A percentile compares a stretch with the other conserved stretches of the same genome.
phyloP scores from a whole-genome alignment of 2,113 vertebrate genomes.

The Athene cunicularia region DNA sequence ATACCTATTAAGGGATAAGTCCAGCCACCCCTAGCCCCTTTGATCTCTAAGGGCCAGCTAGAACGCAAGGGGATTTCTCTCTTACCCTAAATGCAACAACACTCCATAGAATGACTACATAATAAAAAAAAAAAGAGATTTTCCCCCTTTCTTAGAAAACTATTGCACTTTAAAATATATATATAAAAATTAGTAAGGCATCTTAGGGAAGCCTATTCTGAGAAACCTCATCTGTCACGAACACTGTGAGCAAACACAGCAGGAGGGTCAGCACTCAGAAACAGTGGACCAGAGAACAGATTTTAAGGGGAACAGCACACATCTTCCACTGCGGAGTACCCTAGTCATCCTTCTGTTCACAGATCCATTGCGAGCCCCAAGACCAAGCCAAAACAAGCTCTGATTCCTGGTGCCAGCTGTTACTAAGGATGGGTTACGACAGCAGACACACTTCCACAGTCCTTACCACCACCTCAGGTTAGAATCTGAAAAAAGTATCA shows the following conservation, averaged over 20 bases:
- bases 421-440: neutral
- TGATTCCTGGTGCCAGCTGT: neutral
- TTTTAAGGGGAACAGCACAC: neutral
- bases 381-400: neutral
- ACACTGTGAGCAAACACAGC: neutral
- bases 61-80: no score
- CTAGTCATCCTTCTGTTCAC: neutral
- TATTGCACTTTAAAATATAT: neutral
- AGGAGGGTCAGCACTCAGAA: neutral
- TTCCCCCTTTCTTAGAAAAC: neutral
- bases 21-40: no score
- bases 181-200: neutral
- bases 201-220: neutral
- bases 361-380: neutral
- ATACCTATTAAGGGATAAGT: no score
- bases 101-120: neutral
- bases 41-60: no score
- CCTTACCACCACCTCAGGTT: neutral
- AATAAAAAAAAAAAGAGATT: neutral
- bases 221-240: neutral
- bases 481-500: accelerated
- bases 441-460: neutral
- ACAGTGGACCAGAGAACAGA: neutral
- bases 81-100: no score
- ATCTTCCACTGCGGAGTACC: neutral